Evolutionary conservation across 1,140 invertebrate species (phyloP).

Genomic region (Homalodisca vitripennis): DNA sequence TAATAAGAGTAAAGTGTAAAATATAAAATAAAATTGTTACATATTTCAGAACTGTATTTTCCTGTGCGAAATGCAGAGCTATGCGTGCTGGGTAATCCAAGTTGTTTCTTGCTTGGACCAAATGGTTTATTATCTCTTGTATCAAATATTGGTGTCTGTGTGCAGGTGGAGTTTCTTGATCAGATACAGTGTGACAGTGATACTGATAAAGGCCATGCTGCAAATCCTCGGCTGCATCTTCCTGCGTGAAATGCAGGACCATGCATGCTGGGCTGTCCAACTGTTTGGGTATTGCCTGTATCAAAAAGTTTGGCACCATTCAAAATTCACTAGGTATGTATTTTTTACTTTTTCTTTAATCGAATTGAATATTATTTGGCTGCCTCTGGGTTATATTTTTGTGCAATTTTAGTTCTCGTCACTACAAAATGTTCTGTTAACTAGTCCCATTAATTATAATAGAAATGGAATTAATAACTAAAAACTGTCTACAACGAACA

Average conservation of each 20-base stretch:
- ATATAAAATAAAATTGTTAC: too few species aligned
- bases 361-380: too few species aligned
- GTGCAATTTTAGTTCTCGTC: too few species aligned
- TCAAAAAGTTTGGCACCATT: conserved; percentile 61
- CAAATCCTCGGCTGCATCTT: conserved; percentile 91
- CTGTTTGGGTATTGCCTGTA: conserved; percentile 84
- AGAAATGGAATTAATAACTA: too few species aligned
- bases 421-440: too few species aligned
- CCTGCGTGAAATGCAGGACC: conserved; percentile 57
- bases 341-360: too few species aligned
- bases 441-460: too few species aligned
- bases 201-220: conserved; percentile 79
- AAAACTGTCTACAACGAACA: too few species aligned
- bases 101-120: conserved; percentile 52
- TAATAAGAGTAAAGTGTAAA: too few species aligned
- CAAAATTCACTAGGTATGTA: neutral
- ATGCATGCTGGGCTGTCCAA: conserved; percentile 87
- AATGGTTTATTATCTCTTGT: conserved; percentile 87
- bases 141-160: conserved; percentile 69
- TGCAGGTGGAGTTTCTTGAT: conserved; percentile 87
- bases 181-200: conserved; percentile 86
- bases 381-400: too few species aligned
- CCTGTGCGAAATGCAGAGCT: conserved; percentile 56
- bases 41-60: too few species aligned
- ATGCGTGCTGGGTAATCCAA: conserved; percentile 45